Conservation (phyloP, 2,888 invertebrate species). For the Lasioglossum villosulum region DNA sequence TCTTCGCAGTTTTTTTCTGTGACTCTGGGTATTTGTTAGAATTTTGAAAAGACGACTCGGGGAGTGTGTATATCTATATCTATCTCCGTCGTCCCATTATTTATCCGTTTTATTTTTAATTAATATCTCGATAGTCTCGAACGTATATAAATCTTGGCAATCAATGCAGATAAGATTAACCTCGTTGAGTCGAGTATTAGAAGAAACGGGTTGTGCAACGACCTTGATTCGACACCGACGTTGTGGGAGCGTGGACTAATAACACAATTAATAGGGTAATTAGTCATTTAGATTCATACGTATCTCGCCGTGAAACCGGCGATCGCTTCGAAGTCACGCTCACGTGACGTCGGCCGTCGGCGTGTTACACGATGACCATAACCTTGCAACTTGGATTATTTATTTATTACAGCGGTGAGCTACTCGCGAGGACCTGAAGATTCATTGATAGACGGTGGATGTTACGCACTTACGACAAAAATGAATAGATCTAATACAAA, state of each 20-base stretch:
- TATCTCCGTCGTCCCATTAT: not conserved
- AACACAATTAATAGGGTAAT: not conserved
- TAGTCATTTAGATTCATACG: not conserved
- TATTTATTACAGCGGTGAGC: not conserved
- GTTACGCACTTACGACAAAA: not conserved
- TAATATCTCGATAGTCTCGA: not conserved
- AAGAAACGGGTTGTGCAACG: not conserved
- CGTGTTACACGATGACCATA: not conserved
- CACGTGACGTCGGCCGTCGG: not conserved
- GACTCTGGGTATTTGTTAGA: no score
- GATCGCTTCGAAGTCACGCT: not conserved
- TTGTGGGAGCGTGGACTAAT: not conserved
- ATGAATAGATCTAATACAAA: not conserved
- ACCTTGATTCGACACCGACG: not conserved
- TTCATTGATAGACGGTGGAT: not conserved
- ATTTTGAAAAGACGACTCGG: no score
- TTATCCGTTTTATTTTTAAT: not conserved
- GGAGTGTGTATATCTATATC: no score
- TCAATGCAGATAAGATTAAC: not conserved
- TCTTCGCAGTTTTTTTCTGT: no score
- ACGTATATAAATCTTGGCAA: not conserved
- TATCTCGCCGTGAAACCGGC: not conserved
- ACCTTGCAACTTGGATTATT: not conserved
- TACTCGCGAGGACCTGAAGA: no score
- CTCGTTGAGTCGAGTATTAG: not conserved